Base-by-base conservation (phyloP, 2,888 invertebrate genomes). In the Trypoxylon attenuatum region DNA sequence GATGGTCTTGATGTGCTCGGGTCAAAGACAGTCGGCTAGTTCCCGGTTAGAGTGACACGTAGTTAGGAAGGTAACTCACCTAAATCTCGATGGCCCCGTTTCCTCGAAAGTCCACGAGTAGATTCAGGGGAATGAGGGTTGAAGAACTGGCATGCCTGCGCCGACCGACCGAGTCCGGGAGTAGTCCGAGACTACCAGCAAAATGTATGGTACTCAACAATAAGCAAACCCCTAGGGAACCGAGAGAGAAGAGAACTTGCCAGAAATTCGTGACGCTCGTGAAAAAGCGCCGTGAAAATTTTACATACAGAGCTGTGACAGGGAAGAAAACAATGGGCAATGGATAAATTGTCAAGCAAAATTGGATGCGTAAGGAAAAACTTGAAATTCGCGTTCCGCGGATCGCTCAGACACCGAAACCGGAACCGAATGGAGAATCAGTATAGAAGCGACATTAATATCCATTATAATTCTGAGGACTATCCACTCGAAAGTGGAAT, bases 401-500 rank as follows among this genome's bases (percentile, higher is more conserved):
- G 3, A 13, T 4, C 33, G 13, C 51, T 59, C 53, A 50, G 29
- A 49, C n/a, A 51, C 39, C 45, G 51, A 23, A 49, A 15, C 16
- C 50, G 38, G 39, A 39, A 29, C 41, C 21, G 19, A 45, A 4
- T 21, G 38, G 39, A 13, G 13, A 80, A 80, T 82, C 79, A 72
- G 76, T 78, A 76, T 76, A 71, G 76, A 42, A 72, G 72, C 60
- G 73, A 77, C 79, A 82, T 80, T 79, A 80, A 82, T 82, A 80
- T 82, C 82, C 77, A 82, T 79, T 79, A 78, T 79, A 79, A 77
- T 78, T 64, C 66, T 57, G 43, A 46, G 55, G 69, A 59, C 68
- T 62, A 65, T 49, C 65, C 69, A 63, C 69, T 27, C 22, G 46
- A 38, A 38, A 53, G 45, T 39, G 15, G 23, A 38, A 19, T 47